Evolutionary conservation across 2,888 invertebrate genomes (phyloP), one percentile per base, ranked within the genome.

Genomic region (Clusia tigrina): DNA sequence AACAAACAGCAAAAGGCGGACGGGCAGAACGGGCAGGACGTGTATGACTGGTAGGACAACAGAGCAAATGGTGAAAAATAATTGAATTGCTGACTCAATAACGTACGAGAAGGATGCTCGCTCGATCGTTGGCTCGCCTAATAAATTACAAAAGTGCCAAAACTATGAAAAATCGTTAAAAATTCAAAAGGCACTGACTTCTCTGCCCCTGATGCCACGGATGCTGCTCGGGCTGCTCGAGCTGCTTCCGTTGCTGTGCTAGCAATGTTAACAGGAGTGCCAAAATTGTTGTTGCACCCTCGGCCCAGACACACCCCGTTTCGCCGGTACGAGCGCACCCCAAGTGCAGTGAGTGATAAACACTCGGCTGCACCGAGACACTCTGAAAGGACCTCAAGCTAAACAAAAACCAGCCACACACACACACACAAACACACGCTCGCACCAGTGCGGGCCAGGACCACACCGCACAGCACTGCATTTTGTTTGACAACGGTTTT

Each of bases 101-200:
- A n/a, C 42, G 3, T n/a, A 15, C 42, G n/a, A 18, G 55, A 46
- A 52, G 60, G 25, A 48, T 61, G 60, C 51, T 20, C n/a, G n/a
- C n/a, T n/a, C n/a, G n/a, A n/a, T n/a, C n/a, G n/a, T n/a, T n/a
- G n/a, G 12, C 32, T 42, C 42, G 42, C 42, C 42, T 42, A 56
- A 61, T 61, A 61, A 61, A 61, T 61, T 61, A 56, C 51, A 26
- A 37, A 61, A 56, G 55, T 61, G 60, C 56, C 55, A 56, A 56
- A 61, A 61, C 56, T 56, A 56, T 56, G 56, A 51, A 60, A 54
- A 23, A 46, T 60, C 60, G 54, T 60, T 55, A 32, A 24, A 52
- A 62, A 62, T 20, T 1, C 18, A 22, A 51, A 58, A 22, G 23
- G 6, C n/a, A 55, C 51, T 56, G 51, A 61, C 38, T 62, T 48